Percentiles rank a stretch among this genome's conserved stretches.
These are phyloP conservation scores for Orthosia incerta DNA, from an alignment of 2,888 invertebrate species.

Conservation along the genomic window DNA sequence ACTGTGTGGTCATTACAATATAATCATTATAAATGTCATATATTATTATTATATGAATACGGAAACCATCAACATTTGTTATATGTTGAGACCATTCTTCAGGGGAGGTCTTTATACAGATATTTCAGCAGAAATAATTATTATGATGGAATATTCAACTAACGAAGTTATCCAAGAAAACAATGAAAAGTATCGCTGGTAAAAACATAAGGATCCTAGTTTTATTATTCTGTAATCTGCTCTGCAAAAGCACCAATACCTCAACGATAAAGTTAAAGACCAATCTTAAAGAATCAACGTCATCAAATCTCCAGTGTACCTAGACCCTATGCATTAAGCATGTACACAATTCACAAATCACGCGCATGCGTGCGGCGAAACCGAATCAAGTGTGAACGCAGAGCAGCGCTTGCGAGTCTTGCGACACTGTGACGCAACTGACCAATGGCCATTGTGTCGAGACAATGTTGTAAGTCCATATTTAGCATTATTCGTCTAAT, in stretches of 20 bases:
- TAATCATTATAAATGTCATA: too few relatives aligned
- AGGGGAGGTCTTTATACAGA: background rate
- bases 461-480: slow-evolving; percentile 58
- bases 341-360: slow-evolving; percentile 68
- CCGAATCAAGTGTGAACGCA: slow-evolving; percentile 84
- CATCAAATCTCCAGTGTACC: slow-evolving; percentile 11
- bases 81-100: background rate
- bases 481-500: slow-evolving; percentile 65
- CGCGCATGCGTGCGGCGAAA: slow-evolving; percentile 78
- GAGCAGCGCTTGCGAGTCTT: slow-evolving; percentile 73
- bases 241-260: background rate
- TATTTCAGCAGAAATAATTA: background rate
- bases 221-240: background rate
- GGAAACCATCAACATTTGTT: background rate
- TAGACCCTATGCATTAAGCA: slow-evolving; percentile 47
- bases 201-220: background rate
- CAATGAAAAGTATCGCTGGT: background rate
- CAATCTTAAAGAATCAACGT: background rate
- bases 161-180: background rate
- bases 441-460: slow-evolving; percentile 62
- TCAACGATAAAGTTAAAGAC: background rate
- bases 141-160: background rate
- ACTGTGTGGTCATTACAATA: slow-evolving; percentile 7
- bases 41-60: background rate
- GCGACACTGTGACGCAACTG: slow-evolving; percentile 77